phyloP scores from a whole-genome alignment of 1,140 invertebrate species.

The Drusus annulatus region DNA sequence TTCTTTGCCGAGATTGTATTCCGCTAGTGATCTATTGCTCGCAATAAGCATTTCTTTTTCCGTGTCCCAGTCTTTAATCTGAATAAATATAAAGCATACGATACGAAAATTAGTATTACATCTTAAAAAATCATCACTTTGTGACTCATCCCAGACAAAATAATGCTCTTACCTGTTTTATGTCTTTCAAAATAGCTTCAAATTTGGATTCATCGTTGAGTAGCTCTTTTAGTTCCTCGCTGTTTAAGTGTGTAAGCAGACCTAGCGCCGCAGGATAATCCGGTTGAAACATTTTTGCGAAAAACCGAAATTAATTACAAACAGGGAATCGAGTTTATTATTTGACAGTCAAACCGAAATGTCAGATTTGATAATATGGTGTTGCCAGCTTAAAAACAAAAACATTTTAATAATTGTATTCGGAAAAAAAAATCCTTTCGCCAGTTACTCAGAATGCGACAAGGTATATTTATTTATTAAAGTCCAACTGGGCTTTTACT shows the following conservation, averaged over 20 bases:
- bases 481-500: too few species aligned
- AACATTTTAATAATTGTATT: too few species aligned
- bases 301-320: conserved; percentile 34
- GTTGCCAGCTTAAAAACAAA: too few species aligned
- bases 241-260: conserved; percentile 68
- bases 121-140: not conserved
- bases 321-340: not conserved
- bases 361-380: not conserved
- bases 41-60: conserved; percentile 90
- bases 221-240: conserved; percentile 86
- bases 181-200: conserved; percentile 83
- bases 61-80: conserved; percentile 84
- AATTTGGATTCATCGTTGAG: conserved; percentile 89
- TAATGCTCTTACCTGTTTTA: conserved; percentile 79
- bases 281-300: conserved; percentile 67
- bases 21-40: conserved; percentile 88
- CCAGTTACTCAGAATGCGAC: too few species aligned
- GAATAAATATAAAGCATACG: conserved; percentile 56
- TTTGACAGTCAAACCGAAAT: conserved; percentile 21
- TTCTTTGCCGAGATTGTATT: conserved; percentile 88
- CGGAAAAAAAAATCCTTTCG: too few species aligned
- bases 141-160: conserved; percentile 54
- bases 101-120: conserved; percentile 1
- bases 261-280: conserved; percentile 68
- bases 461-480: too few species aligned